Evolutionary conservation across 2,888 invertebrate species (phyloP).

Genomic region (Philopedon plagiatum): DNA sequence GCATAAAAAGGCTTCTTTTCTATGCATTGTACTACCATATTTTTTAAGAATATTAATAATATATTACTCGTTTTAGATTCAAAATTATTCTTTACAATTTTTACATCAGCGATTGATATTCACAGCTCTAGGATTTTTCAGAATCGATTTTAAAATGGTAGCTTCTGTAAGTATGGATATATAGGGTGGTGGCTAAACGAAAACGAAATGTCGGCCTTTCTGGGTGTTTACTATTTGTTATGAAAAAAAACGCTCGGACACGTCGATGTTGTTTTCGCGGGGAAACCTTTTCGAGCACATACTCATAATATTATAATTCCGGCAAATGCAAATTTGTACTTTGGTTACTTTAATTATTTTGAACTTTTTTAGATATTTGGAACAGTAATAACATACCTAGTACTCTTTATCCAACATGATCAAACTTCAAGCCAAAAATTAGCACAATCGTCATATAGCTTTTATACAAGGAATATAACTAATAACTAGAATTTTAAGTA

Average conservation of each 20-base stretch:
- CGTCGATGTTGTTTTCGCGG: too few species aligned
- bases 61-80: conserved; percentile 35
- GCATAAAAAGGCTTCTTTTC: too few species aligned
- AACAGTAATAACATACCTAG: conserved; percentile 21
- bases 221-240: too few species aligned
- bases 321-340: too few species aligned
- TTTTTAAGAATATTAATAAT: too few species aligned
- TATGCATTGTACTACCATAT: too few species aligned
- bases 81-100: conserved; percentile 20
- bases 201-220: too few species aligned
- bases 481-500: not conserved
- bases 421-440: not conserved
- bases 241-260: too few species aligned
- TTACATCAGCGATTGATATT: conserved; percentile 33
- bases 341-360: too few species aligned
- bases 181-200: not conserved
- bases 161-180: conserved; percentile 22
- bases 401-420: conserved; percentile 31
- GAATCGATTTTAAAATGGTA: conserved; percentile 5
- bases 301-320: too few species aligned
- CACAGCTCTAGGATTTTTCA: conserved; percentile 29
- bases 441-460: not conserved
- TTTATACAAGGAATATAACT: not conserved
- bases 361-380: conserved; percentile 28
- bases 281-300: too few species aligned